Evolutionary conservation across 1,140 invertebrate species (phyloP).

Genomic region (Diorhabda sublineata): DNA sequence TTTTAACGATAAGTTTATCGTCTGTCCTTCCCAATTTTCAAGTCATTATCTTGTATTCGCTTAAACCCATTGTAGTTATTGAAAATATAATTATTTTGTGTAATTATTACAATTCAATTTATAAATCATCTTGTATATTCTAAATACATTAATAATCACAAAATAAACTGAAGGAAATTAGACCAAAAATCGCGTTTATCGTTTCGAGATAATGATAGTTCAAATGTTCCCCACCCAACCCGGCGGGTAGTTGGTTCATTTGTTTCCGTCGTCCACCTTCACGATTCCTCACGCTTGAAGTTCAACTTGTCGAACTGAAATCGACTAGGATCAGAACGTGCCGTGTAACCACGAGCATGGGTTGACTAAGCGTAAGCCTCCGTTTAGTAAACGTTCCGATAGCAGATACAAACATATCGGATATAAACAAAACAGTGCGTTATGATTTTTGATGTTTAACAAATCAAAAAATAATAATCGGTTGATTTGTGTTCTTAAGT

Average conservation of each 20-base stretch:
- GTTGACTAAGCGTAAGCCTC: neutral
- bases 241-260: conserved; percentile 15
- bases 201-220: neutral
- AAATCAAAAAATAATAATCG: neutral
- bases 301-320: neutral
- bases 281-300: neutral
- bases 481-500: neutral
- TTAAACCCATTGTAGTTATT: no score
- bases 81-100: no score
- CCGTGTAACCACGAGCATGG: neutral
- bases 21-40: no score
- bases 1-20: no score
- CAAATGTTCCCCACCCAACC: conserved; percentile 16
- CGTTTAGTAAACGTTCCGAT: neutral
- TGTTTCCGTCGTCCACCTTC: conserved; percentile 17
- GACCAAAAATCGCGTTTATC: neutral
- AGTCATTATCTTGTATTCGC: no score
- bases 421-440: neutral
- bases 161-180: neutral
- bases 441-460: no score
- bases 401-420: neutral
- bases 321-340: conserved; percentile 1
- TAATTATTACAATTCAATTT: neutral
- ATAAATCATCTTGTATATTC: neutral
- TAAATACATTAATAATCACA: no score